Evolutionary conservation across 1,140 invertebrate genomes (phyloP), one percentile per base, ranked within the genome.

Genomic region (Eufriesea mexicana): DNA sequence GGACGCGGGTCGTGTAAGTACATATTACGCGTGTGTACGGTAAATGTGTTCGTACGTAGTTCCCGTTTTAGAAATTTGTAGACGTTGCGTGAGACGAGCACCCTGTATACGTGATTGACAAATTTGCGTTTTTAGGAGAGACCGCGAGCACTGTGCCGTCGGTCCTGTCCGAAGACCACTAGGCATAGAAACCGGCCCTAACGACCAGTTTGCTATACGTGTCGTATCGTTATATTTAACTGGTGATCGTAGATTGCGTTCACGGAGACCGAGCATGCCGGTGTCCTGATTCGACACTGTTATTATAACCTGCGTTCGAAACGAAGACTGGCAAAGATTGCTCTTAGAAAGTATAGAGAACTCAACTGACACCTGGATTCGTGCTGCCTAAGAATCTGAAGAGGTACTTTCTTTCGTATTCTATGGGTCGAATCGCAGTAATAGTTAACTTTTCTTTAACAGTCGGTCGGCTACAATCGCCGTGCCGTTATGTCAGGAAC

Each of bases 31-130:
- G 51, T 61, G 68, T 71, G 54, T 42, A 61, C 35, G 16, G 66
- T 74, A 74, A 74, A 78, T n/a, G 62, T 74, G 59, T 74, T 10
- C 28, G 47, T 76, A 67, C 59, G 54, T 78, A 79, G 61, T 20
- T 55, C 47, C 20, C n/a, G 25, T 76, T 76, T 76, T 64, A 76
- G 74, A 64, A 64, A 57, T 79, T 84, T 72, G 57, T 83, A 90
- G 59, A 84, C 71, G 81, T 86, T 84, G 75, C 80, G 87, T 86
- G 84, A 89, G 85, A 87, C 78, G 85, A 90, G 87, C 84, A 90
- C 86, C 85, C 89, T 81, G 84, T 80, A 87, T 87, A 87, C 67
- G 28, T 87, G 86, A 87, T 87, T 89, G 82, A 90, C 87, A 87
- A 83, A 67, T 87, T 86, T 87, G 72, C 86, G 78, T 86, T 35